Evolutionary conservation across 2,888 invertebrate genomes (phyloP).

Genomic region (Archips xylosteana): DNA sequence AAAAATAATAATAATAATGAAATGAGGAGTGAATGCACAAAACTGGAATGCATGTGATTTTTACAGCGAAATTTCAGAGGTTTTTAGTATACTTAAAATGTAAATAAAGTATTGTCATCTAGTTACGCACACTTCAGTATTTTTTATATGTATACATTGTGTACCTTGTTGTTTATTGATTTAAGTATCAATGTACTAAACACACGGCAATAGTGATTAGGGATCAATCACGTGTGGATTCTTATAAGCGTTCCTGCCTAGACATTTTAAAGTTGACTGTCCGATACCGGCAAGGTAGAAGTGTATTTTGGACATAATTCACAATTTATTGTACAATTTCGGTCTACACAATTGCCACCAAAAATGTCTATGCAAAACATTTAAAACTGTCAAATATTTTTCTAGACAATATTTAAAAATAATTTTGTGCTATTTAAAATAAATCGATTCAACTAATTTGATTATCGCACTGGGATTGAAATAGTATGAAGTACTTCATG

Average conservation of each 20-base stretch:
- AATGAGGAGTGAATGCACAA: neutral
- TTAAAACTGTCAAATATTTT: neutral
- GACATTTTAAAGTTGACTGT: neutral
- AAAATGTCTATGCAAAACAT: neutral
- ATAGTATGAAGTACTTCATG: too few relatives aligned
- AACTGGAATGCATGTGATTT: constrained; percentile 37
- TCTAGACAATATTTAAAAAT: too few relatives aligned
- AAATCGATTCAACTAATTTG: too few relatives aligned
- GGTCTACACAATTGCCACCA: neutral
- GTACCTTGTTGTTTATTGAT: neutral
- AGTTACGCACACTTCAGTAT: neutral
- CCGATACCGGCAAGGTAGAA: too few relatives aligned
- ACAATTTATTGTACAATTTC: neutral
- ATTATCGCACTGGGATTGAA: too few relatives aligned
- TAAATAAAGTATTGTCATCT: neutral
- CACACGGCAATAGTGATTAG: neutral
- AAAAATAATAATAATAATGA: neutral
- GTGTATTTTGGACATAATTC: too few relatives aligned
- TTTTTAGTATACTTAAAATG: neutral
- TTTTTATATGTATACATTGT: neutral
- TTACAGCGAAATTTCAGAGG: constrained; percentile 11
- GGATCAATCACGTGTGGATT: neutral
- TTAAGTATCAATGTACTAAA: neutral
- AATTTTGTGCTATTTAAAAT: too few relatives aligned
- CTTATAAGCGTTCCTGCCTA: neutral